Evolutionary conservation across 2,113 vertebrate genomes (phyloP).

Genomic region (Crypturellus undulatus): DNA sequence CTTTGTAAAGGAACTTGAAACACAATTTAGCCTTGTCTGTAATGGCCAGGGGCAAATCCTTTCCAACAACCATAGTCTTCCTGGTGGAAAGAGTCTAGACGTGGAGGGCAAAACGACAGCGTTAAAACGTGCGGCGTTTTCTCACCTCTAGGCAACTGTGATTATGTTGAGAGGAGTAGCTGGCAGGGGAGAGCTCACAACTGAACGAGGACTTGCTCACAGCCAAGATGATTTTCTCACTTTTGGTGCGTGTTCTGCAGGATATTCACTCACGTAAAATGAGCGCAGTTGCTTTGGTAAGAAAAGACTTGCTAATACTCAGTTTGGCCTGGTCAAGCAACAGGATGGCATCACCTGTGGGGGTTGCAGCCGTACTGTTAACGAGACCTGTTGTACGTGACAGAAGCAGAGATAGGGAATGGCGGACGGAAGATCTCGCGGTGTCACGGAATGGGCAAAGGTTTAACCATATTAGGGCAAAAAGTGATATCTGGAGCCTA

Average conservation of each 20-base stretch:
- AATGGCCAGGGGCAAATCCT: background rate
- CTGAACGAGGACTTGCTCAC: background rate
- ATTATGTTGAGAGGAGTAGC: background rate
- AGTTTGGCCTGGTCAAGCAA: background rate
- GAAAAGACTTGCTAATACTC: background rate
- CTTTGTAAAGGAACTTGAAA: background rate
- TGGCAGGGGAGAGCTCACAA: background rate
- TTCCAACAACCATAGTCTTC: background rate
- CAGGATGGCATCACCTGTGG: background rate
- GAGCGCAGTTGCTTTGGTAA: background rate
- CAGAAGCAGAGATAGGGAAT: too few species aligned
- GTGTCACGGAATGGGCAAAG: too few species aligned
- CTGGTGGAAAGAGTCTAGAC: background rate
- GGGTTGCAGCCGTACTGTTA: too few species aligned
- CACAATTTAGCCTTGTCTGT: background rate
- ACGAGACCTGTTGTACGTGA: too few species aligned
- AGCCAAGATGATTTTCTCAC: background rate
- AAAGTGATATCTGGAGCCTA: too few species aligned
- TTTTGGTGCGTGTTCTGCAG: background rate
- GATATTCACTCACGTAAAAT: background rate
- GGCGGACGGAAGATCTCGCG: too few species aligned
- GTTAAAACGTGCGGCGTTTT: background rate
- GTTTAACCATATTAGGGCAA: too few species aligned
- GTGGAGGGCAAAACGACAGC: background rate
- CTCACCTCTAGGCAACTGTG: background rate